Base-by-base conservation (phyloP, 92 coral and sea anemone genomes). In the Montipora capitata region DNA sequence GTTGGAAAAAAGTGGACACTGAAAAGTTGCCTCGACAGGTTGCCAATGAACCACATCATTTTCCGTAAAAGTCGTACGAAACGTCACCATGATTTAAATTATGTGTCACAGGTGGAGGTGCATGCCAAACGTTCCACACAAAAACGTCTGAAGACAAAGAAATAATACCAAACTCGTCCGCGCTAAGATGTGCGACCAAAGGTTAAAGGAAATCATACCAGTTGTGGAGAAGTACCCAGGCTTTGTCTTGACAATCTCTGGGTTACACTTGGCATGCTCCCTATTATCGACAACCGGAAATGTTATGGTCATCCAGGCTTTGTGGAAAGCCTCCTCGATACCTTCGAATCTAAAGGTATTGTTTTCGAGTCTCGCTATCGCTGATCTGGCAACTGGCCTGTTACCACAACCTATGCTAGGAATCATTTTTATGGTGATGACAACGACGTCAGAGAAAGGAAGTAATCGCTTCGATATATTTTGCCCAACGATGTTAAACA, bases 371-470 rank as follows among this genome's bases (percentile, higher is more conserved):
- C 87, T 82, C 17, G 78, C 87, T 12, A 12, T 42, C 8, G 40
- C 79, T 56, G 87, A 82, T 74, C 79, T 90, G 27, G 57, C 77
- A 2, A 82, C 76, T 1, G 93, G 93, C 11, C 2, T 84, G 40
- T 3, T 56, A 38, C 57, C 48, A 10, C 79, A 72, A 14, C 78
- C 63, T 10, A 72, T 58, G 87, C 43, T 16, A 3, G 79, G 70
- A 10, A 78, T 70, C 3, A 72, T 71, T 20, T 4, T 15, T 8
- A 40, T 20, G 4, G 20, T 71, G 11, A 40, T 82, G 78, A 5
- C 54, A 15, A 13, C 56, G 40, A 52, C 1, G 35, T 7, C 40
- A 20, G 59, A 16, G 27, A 72, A 11, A 13, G 78, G 44, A 56
- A 45, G 13, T 68, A 16, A 80, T 4, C 7, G 13, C 64, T 80